Evolutionary conservation across 1,140 invertebrate species (phyloP).

Genomic region (Bilobella aurantiaca): DNA sequence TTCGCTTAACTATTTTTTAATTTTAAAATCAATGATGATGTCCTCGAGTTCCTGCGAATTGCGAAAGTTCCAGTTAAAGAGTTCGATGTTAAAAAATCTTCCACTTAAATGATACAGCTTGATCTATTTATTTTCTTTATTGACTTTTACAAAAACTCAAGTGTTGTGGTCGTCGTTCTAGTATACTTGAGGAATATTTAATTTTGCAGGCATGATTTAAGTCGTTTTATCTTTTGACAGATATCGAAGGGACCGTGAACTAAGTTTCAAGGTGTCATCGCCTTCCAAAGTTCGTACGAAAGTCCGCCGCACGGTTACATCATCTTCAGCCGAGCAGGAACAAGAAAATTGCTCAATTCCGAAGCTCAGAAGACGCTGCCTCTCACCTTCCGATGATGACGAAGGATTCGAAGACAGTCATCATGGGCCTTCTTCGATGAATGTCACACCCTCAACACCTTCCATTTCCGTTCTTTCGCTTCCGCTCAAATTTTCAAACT

Average conservation of each 20-base stretch:
- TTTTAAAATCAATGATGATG: too few species aligned
- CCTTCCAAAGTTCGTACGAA: background rate
- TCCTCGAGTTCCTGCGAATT: too few species aligned
- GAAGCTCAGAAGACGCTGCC: background rate
- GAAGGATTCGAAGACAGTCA: background rate
- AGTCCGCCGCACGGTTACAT: background rate
- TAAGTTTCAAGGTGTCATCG: conserved; percentile 11
- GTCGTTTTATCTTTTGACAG: conserved; percentile 10
- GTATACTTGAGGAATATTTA: background rate
- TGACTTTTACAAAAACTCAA: background rate
- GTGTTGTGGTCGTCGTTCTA: background rate
- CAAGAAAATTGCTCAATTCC: conserved; percentile 18
- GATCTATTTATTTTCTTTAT: too few species aligned
- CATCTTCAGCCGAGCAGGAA: conserved; percentile 11
- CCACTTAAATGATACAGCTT: too few species aligned
- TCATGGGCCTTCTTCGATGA: too few species aligned
- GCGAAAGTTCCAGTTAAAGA: too few species aligned
- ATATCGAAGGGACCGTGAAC: conserved; percentile 26
- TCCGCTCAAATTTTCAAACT: too few species aligned
- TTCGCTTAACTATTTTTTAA: too few species aligned
- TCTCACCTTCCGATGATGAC: background rate
- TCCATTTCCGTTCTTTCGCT: too few species aligned
- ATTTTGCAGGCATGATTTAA: background rate
- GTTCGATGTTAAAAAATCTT: too few species aligned
- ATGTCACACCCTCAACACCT: too few species aligned